Conservation (phyloP, 2,888 invertebrate genomes). For the Caenorhabditis doughertyi region DNA sequence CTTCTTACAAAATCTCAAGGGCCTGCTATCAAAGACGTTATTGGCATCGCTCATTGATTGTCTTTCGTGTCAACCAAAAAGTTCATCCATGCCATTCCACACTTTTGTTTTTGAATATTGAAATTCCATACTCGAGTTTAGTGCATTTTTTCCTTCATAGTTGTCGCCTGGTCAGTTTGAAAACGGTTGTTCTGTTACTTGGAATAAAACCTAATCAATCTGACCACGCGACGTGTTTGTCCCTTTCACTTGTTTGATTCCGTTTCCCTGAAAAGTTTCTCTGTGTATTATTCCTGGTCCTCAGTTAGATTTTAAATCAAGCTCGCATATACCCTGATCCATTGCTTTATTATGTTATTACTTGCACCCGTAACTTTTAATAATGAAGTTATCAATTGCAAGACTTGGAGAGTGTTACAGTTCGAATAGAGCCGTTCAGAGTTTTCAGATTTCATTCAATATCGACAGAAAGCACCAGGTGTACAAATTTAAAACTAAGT, state of each 20-base stretch:
- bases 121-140: background rate
- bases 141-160: slow-evolving; percentile 2
- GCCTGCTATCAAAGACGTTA: slow-evolving; percentile 53
- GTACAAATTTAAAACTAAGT: slow-evolving; percentile 6
- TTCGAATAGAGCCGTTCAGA: background rate
- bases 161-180: too few species aligned
- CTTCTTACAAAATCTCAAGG: slow-evolving; percentile 69
- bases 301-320: slow-evolving; percentile 27
- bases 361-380: background rate
- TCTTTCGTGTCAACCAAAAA: background rate
- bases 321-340: background rate
- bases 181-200: too few species aligned
- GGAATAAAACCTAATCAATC: too few species aligned
- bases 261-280: background rate
- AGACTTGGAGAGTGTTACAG: too few species aligned
- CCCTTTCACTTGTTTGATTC: slow-evolving; percentile 13
- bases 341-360: slow-evolving; percentile 22
- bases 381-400: background rate
- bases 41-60: slow-evolving; percentile 71
- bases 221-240: too few species aligned
- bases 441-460: slow-evolving; percentile 17
- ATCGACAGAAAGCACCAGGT: slow-evolving; percentile 60
- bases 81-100: background rate
- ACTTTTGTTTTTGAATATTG: background rate
- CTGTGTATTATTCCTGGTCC: background rate